Base-by-base conservation (phyloP, 2,888 invertebrate genomes). In the Hedychridium roseum region DNA sequence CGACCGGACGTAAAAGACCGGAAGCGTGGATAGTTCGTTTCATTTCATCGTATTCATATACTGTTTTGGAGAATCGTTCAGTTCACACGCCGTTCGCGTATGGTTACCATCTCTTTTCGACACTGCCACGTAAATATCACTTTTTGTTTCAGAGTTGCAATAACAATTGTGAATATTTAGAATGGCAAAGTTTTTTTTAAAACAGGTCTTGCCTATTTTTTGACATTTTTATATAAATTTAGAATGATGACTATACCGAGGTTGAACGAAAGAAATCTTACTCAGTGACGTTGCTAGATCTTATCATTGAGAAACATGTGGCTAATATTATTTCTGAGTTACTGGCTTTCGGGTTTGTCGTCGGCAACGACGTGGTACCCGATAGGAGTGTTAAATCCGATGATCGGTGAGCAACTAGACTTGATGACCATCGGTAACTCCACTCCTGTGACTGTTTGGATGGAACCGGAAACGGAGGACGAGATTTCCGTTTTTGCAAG, bases 1-100 rank as follows among this genome's bases (percentile, higher is more conserved):
- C 70, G 54, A 45, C 57, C 68, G 71, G 71, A 71, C 68, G 46
- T 50, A 26, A 56, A 57, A 66, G 61, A 50, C 71, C 71, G 71
- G 71, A 72, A 72, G 60, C 63, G 51, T 55, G 62, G 62, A 57
- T 59, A 57, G 48, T 50, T 49, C 47, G 58, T 59, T 66, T 57
- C 53, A 50, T 50, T 57, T 53, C 34, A 43, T 60, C 43, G 49
- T 46, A 54, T 52, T 50, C 50, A 54, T 56, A 48, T 46, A 47
- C 20, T 49, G 46, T 52, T 50, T 54, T 60, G 48, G 51, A 59
- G 60, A 64, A 61, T 56, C 48, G 63, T 56, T 66, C 60, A 57
- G 65, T 64, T 64, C 51, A 55, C 64, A 61, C 62, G 62, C 65
- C 43, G 55, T 48, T 26, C 38, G 43, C 40, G 45, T 54, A 23